Conservation (phyloP, 2,797 vertebrate species). For the Ataeniobius toweri region DNA sequence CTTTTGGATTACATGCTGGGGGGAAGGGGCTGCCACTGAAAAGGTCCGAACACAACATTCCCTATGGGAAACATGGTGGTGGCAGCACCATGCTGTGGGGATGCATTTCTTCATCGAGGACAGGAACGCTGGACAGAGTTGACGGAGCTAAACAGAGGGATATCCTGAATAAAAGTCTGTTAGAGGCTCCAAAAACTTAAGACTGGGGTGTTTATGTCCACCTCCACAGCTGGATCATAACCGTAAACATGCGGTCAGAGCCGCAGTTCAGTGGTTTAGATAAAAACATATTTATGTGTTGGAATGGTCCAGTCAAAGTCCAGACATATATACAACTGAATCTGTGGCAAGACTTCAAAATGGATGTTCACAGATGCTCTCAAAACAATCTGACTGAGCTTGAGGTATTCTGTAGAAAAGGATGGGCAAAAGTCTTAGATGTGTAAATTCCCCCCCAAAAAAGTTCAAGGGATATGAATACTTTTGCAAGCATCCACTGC, state of each 20-base stretch:
- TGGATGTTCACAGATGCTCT: too few species aligned
- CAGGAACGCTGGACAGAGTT: not conserved
- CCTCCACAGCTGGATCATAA: not conserved
- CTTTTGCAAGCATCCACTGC: not conserved
- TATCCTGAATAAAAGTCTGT: not conserved
- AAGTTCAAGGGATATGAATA: not conserved
- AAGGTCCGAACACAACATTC: not conserved
- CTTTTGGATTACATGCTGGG: not conserved
- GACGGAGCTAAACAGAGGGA: not conserved
- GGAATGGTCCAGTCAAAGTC: not conserved
- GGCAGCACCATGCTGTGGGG: not conserved
- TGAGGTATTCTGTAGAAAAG: not conserved
- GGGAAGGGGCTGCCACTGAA: not conserved
- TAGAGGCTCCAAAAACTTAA: not conserved
- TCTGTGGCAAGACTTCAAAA: not conserved
- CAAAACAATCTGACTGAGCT: not conserved
- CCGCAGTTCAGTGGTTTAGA: not conserved
- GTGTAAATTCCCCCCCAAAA: not conserved
- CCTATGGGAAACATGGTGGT: not conserved
- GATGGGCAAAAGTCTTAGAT: not conserved
- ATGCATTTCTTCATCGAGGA: not conserved
- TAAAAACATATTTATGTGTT: not conserved
- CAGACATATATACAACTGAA: not conserved
- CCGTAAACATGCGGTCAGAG: not conserved
- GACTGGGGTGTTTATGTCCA: not conserved